A percentile compares a stretch with the other conserved stretches of the same genome.
Evolutionary conservation across 2,888 invertebrate species (phyloP).

Genomic region (Phyllotreta striolata): DNA sequence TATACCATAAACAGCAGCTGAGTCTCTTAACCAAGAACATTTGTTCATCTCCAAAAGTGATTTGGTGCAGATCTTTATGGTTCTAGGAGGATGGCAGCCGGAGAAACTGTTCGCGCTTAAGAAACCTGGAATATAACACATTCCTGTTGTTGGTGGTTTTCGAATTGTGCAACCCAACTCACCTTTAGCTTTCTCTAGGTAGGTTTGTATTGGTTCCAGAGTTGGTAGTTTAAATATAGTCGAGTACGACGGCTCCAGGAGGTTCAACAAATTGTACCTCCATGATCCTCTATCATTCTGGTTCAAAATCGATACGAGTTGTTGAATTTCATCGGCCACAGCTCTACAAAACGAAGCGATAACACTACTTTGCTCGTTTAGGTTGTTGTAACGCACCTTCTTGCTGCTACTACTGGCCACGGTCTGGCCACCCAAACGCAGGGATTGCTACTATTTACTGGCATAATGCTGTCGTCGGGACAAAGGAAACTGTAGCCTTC

Average conservation of each 20-base stretch:
- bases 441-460: constrained; percentile 66
- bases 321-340: constrained; percentile 64
- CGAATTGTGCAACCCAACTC: not conserved
- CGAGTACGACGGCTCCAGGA: constrained; percentile 69
- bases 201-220: constrained; percentile 71
- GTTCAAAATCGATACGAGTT: constrained; percentile 61
- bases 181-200: constrained; percentile 66
- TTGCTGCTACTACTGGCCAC: constrained; percentile 78
- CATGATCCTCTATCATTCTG: constrained; percentile 60
- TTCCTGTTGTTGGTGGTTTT: too few relatives aligned
- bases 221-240: constrained; percentile 66
- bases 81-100: constrained; percentile 74
- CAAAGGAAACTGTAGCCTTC: constrained; percentile 76
- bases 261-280: constrained; percentile 68
- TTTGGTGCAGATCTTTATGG: constrained; percentile 70
- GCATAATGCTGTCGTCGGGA: constrained; percentile 74
- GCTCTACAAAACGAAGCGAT: constrained; percentile 50
- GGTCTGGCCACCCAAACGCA: constrained; percentile 84
- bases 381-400: constrained; percentile 61
- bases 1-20: constrained; percentile 76
- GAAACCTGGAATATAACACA: constrained; percentile 61
- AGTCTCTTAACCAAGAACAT: constrained; percentile 81
- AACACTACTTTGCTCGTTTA: not conserved
- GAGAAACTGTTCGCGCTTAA: constrained; percentile 73
- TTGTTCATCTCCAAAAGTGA: constrained; percentile 76